A percentile compares a stretch with the other conserved stretches of the same genome.
phyloP scores from a whole-genome alignment of 2,888 invertebrate genomes.

The Eulithis testata region DNA sequence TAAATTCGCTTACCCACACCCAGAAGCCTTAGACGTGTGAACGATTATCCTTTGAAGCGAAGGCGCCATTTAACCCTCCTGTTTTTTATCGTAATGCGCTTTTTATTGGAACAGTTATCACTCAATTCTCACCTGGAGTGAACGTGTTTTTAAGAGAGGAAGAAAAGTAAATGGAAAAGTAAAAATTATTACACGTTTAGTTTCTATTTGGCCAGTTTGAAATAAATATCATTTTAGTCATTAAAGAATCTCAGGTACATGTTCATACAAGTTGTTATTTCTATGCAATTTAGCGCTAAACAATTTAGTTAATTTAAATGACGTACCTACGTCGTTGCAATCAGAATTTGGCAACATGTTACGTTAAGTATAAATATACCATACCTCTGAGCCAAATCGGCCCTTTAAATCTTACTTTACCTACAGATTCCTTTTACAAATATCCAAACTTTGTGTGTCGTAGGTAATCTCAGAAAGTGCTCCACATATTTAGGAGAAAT shows the following conservation, averaged over 20 bases:
- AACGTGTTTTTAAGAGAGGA: conserved; percentile 8
- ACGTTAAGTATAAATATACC: not conserved
- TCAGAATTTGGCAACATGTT: conserved; percentile 32
- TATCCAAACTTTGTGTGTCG: conserved; percentile 29
- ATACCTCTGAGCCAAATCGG: conserved; percentile 31
- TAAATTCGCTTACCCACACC: conserved; percentile 80
- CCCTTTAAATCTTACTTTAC: conserved; percentile 30
- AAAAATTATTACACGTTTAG: too few species aligned
- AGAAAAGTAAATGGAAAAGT: not conserved
- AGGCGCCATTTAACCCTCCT: conserved; percentile 58
- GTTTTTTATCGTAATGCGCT: conserved; percentile 53
- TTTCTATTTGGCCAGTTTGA: too few species aligned
- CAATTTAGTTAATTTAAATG: not conserved
- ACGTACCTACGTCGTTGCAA: conserved; percentile 10
- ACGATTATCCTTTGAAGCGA: conserved; percentile 72
- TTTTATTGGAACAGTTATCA: conserved; percentile 40
- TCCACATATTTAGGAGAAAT: conserved; percentile 32
- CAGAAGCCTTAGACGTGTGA: conserved; percentile 72
- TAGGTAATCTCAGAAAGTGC: conserved; percentile 37
- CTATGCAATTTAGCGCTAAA: too few species aligned
- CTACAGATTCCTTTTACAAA: conserved; percentile 26
- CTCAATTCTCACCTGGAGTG: conserved; percentile 31
- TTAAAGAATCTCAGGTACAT: too few species aligned
- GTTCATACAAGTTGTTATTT: too few species aligned
- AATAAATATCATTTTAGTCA: too few species aligned